These are phyloP conservation scores for Salvelinus namaycush DNA, from an alignment of 2,113 vertebrate genomes.

Conservation along the genomic window DNA sequence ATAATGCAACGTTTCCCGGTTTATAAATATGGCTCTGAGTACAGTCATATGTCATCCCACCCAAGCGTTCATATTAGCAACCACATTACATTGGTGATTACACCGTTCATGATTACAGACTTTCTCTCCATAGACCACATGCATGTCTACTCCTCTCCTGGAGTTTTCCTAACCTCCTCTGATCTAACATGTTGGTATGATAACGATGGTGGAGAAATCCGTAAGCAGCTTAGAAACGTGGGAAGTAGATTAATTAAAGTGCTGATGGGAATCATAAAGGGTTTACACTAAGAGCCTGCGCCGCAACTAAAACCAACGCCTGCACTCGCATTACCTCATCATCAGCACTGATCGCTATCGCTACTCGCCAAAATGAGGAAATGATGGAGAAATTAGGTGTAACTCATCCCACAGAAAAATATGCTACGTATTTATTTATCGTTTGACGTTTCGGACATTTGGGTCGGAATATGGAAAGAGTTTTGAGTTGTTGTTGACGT, in stretches of 20 bases:
- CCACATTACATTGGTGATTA: background rate
- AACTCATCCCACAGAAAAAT: conserved; percentile 11
- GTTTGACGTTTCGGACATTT: too few relatives aligned
- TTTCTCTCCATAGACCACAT: conserved; percentile 34
- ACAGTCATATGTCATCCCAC: conserved; percentile 17
- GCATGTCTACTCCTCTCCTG: background rate
- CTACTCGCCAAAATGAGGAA: conserved; percentile 13
- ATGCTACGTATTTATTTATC: too few relatives aligned
- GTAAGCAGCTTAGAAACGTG: conserved; percentile 63
- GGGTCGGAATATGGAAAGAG: conserved; percentile 10
- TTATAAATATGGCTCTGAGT: too few relatives aligned
- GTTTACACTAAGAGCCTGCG: conserved; percentile 61
- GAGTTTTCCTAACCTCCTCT: conserved; percentile 13
- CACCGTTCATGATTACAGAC: conserved; percentile 20
- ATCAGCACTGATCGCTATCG: conserved; percentile 42
- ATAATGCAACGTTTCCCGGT: too few relatives aligned
- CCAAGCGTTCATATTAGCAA: conserved; percentile 16
- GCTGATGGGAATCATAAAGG: conserved; percentile 63
- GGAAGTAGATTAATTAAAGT: conserved; percentile 71
- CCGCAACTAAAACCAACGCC: conserved; percentile 42
- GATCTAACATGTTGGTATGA: conserved; percentile 55
- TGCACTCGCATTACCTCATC: conserved; percentile 25
- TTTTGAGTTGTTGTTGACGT: conserved; percentile 35
- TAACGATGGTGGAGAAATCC: conserved; percentile 54
- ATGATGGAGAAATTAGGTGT: conserved; percentile 18